phyloP scores from a whole-genome alignment of 2,797 vertebrate genomes.

The Tenualosa thibaudeaui region DNA sequence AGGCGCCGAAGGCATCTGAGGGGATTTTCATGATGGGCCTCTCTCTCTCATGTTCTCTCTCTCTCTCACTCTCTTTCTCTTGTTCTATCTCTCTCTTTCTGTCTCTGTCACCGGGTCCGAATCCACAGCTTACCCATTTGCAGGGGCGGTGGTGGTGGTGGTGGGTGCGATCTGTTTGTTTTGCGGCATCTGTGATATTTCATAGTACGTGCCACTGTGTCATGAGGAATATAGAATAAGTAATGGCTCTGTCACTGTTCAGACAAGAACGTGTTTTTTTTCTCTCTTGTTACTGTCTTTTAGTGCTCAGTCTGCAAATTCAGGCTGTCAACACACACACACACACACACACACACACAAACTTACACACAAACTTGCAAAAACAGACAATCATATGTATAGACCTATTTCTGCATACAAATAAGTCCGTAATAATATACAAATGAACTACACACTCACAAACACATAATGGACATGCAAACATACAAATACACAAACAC shows the following conservation, averaged over 20 bases:
- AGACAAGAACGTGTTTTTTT: not conserved
- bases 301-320: not conserved
- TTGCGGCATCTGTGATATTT: slow-evolving; percentile 7
- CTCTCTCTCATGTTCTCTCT: not conserved
- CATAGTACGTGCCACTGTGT: slow-evolving; percentile 14
- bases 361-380: not conserved
- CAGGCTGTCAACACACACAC: not conserved
- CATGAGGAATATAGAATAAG: not conserved
- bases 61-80: not conserved
- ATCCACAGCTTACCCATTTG: not conserved
- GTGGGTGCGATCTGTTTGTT: not conserved
- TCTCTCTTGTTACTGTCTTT: not conserved
- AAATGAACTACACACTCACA: not conserved
- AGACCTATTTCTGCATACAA: not conserved
- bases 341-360: not conserved
- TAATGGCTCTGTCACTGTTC: not conserved
- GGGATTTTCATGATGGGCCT: slow-evolving; percentile 37
- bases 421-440: not conserved
- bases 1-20: slow-evolving; percentile 37
- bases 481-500: slow-evolving; percentile 1
- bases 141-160: not conserved
- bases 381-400: not conserved
- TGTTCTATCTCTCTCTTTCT: not conserved
- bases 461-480: slow-evolving; percentile 12
- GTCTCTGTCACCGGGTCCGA: not conserved